phyloP scores from a whole-genome alignment of 2,888 invertebrate species.

The Acrocyrtus sp. region DNA sequence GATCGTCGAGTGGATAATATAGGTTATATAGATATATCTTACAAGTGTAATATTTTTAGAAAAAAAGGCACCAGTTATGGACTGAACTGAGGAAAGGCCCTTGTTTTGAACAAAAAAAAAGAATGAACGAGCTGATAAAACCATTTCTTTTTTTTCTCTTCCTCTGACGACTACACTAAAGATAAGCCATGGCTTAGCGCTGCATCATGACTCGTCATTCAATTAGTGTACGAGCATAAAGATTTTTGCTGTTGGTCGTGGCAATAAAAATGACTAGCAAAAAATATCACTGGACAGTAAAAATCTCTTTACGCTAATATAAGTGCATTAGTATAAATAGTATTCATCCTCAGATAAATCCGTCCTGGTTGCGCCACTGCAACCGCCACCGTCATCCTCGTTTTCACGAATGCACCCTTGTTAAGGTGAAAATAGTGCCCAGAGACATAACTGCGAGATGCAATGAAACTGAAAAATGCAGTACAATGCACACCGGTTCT shows the following conservation, averaged over 20 bases:
- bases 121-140: background rate
- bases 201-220: no score
- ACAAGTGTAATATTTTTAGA: constrained; percentile 16
- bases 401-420: constrained; percentile 14
- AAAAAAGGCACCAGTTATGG: constrained; percentile 29
- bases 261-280: constrained; percentile 16
- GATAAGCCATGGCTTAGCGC: no score
- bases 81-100: background rate
- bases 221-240: no score
- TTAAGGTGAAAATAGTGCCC: constrained; percentile 30
- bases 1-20: constrained; percentile 27
- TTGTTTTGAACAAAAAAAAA: constrained; percentile 8
- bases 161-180: no score
- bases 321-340: no score
- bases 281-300: background rate
- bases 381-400: background rate
- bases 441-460: no score
- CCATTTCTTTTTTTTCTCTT: background rate
- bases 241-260: background rate
- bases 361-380: constrained; percentile 16
- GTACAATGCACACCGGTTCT: no score
- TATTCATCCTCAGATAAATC: background rate
- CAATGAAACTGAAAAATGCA: constrained; percentile 14
- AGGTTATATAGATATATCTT: constrained; percentile 12
- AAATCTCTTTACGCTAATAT: no score